Conservation (phyloP, 2,888 invertebrate genomes). For the Drosophila mayaguana region DNA sequence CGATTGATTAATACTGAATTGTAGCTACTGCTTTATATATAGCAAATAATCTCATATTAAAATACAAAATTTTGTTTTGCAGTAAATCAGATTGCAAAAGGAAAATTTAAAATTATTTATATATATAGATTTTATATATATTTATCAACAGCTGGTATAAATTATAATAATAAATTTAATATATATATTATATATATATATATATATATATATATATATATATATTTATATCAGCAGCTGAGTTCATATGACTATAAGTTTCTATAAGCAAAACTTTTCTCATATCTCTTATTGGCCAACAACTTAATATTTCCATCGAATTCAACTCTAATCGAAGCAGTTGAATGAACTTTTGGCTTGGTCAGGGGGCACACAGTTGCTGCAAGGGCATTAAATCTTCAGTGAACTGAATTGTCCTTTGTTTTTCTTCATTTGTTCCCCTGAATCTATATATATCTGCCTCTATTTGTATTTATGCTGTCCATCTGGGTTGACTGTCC, state of each 20-base stretch:
- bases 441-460: conserved; percentile 4
- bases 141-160: too few species aligned
- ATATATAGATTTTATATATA: not conserved
- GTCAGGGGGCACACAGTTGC: not conserved
- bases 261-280: not conserved
- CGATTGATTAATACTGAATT: not conserved
- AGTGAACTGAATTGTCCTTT: not conserved
- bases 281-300: not conserved
- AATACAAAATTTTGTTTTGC: too few species aligned
- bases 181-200: too few species aligned
- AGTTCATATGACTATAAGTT: not conserved
- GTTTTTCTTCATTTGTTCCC: not conserved
- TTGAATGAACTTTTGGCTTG: not conserved
- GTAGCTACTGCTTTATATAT: not conserved
- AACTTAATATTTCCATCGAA: not conserved
- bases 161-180: too few species aligned
- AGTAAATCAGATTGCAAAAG: too few species aligned
- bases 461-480: not conserved
- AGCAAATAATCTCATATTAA: too few species aligned
- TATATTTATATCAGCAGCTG: too few species aligned
- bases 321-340: not conserved
- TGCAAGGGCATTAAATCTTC: not conserved
- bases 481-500: conserved; percentile 25
- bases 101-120: too few species aligned
- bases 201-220: not conserved